These are phyloP conservation scores for Aegotheles bennettii DNA, from an alignment of 2,113 vertebrate genomes.

Conservation along the genomic window DNA sequence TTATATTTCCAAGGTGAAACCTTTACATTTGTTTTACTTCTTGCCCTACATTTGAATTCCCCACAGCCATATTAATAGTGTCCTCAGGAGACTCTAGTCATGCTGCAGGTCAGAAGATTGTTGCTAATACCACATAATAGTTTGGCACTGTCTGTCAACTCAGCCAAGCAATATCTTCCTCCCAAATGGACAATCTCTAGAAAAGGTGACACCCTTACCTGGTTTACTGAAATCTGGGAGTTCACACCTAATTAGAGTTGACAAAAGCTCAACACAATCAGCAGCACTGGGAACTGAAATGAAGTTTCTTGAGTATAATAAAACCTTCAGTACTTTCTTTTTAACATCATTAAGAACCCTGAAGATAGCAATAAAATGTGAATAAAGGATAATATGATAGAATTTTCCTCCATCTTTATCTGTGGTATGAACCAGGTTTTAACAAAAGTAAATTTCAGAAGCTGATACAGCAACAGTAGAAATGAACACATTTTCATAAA, in stretches of 20 bases:
- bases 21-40: background rate
- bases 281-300: background rate
- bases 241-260: conserved; percentile 28
- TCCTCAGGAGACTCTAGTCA: background rate
- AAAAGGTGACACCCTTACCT: background rate
- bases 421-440: background rate
- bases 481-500: background rate
- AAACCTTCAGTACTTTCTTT: background rate
- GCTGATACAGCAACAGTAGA: background rate
- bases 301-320: background rate
- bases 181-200: background rate
- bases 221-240: background rate
- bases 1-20: background rate
- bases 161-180: background rate
- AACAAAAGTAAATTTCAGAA: background rate
- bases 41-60: background rate
- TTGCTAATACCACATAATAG: background rate
- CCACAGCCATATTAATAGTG: background rate
- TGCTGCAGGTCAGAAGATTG: background rate
- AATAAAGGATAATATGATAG: background rate
- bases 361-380: background rate
- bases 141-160: background rate
- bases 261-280: conserved; percentile 18
- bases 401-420: background rate
- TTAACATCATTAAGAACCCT: conserved; percentile 11